Evolutionary conservation across 2,888 invertebrate genomes (phyloP), one percentile per base, ranked within the genome.

Genomic region (Lithodes maja): DNA sequence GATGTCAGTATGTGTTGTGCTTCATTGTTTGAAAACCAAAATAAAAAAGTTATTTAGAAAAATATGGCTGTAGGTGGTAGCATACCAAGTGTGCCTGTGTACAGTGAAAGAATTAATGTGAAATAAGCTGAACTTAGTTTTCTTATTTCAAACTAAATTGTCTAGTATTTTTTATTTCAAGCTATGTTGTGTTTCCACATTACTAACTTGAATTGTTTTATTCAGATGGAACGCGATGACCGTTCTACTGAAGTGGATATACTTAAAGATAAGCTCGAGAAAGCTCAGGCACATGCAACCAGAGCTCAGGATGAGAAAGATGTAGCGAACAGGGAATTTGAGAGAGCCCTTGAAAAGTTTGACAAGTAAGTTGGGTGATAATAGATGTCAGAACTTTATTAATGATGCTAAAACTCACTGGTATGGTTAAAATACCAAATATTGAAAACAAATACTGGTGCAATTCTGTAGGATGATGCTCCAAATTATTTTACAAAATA

Each of bases 241-340:
- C 96, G 97, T 17, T 94, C 96, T 86, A 96, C 97, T 77, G 98
- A 98, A 94, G 95, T 97, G 80, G 97, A 97, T 93, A 96, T 98
- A 92, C 94, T 98, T 90, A 97, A 97, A 94, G 98, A 98, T 90
- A 98, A 98, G 94, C 94, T 97, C 90, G 98, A 98, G 92, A 98
- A 98, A 94, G 96, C 97, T 55, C 95, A 97, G 91, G 96, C 97
- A 3, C 93, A 93, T 74, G 89, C 97, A 92, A 97, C 96, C 93
- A 98, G 98, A 94, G 95, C 97, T 52, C 95, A 97, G 92, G 98
- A 98, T 93, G 98, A 98, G 93, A 96, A 97, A 93, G 98, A 98
- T 93, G 96, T 95, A 85, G 96, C 97, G 92, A 97, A 97, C 94
- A 97, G 97, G 94, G 98, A 98, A 94, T 97, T 97, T 93, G 98